These are phyloP conservation scores for Natator depressus DNA, from an alignment of 2,113 vertebrate genomes.

Conservation along the genomic window DNA sequence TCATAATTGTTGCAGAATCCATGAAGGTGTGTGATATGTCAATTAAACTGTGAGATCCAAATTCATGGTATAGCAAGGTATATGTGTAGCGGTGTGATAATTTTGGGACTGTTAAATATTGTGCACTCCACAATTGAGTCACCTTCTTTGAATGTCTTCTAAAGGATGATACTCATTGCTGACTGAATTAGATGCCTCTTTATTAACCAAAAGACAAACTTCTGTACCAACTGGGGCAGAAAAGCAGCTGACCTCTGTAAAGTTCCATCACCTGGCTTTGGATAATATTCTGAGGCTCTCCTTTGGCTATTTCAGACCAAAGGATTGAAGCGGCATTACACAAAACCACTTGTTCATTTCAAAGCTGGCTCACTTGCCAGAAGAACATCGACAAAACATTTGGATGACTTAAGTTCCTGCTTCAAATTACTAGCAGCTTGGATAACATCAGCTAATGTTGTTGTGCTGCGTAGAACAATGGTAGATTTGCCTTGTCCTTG, in stretches of 20 bases:
- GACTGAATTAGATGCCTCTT: background rate
- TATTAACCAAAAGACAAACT: background rate
- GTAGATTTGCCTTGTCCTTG: background rate
- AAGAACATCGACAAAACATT: background rate
- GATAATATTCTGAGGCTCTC: background rate
- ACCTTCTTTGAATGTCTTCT: background rate
- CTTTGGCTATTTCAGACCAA: background rate
- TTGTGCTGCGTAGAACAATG: background rate
- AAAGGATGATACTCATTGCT: background rate
- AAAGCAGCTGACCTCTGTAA: background rate
- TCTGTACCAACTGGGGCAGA: background rate
- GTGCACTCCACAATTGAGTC: background rate
- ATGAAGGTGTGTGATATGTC: too few relatives aligned
- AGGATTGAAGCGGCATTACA: background rate
- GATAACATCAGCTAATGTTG: background rate
- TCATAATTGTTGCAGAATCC: too few relatives aligned
- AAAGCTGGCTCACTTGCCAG: background rate
- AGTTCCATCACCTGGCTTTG: background rate
- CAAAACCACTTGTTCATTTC: background rate
- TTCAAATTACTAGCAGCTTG: background rate
- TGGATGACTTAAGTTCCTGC: background rate
- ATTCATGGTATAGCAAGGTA: background rate
- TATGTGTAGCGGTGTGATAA: background rate
- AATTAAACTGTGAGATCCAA: background rate
- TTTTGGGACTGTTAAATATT: background rate